A percentile compares a stretch with the other conserved stretches of the same genome.
Conservation (phyloP, 2,888 invertebrate genomes). For the Mythimna pallens region DNA sequence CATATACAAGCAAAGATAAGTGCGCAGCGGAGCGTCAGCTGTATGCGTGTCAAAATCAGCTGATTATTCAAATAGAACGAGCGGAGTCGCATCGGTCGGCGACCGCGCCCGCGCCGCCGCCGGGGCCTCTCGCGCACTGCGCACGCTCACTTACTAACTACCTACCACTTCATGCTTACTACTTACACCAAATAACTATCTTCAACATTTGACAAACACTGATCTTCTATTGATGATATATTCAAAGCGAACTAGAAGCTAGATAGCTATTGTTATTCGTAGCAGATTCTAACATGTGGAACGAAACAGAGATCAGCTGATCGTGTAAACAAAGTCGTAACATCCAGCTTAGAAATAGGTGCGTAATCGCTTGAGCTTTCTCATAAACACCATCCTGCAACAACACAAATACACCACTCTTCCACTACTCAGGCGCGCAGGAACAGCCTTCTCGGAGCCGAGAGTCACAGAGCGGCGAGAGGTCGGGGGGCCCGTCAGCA, state of each 20-base stretch:
- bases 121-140: slow-evolving; percentile 59
- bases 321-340: slow-evolving; percentile 86
- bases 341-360: slow-evolving; percentile 53
- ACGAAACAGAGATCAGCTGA: slow-evolving; percentile 85
- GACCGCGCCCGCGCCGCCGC: slow-evolving; percentile 76
- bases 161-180: slow-evolving; percentile 44
- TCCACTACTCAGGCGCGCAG: slow-evolving; percentile 34
- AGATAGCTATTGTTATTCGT: slow-evolving; percentile 67
- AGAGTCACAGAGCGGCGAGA: slow-evolving; percentile 43
- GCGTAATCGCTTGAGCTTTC: slow-evolving; percentile 48
- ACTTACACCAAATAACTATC: slow-evolving; percentile 46
- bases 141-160: slow-evolving; percentile 53
- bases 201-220: slow-evolving; percentile 33
- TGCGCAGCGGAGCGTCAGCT: slow-evolving; percentile 87
- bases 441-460: slow-evolving; percentile 32
- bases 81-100: slow-evolving; percentile 83
- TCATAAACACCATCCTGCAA: slow-evolving; percentile 50
- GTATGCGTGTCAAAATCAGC: slow-evolving; percentile 91
- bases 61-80: slow-evolving; percentile 91
- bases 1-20: slow-evolving; percentile 81
- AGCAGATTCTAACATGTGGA: slow-evolving; percentile 76
- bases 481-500: slow-evolving; percentile 55
- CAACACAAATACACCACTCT: slow-evolving; percentile 60
- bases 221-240: slow-evolving; percentile 11
- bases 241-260: slow-evolving; percentile 25